Evolutionary conservation across 2,888 invertebrate species (phyloP).

Genomic region (Miltochrista miniata): DNA sequence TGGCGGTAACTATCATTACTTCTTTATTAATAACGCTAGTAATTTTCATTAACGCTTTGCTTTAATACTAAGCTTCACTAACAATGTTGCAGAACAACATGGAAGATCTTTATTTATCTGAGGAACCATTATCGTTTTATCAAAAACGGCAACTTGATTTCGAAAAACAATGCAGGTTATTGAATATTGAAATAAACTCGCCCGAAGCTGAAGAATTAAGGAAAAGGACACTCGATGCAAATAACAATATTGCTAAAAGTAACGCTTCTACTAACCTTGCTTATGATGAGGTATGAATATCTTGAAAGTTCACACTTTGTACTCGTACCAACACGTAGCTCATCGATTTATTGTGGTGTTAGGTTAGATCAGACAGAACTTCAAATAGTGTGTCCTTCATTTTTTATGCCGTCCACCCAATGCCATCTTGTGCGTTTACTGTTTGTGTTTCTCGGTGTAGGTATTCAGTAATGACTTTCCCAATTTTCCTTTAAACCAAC

Average conservation of each 20-base stretch:
- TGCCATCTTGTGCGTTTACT: too few species aligned
- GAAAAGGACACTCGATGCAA: constrained; percentile 55
- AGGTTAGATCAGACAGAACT: too few species aligned
- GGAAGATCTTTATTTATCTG: constrained; percentile 58
- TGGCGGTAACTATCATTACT: constrained; percentile 71
- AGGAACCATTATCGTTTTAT: constrained; percentile 75
- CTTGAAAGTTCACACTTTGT: neutral
- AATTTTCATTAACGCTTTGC: neutral
- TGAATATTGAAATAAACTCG: constrained; percentile 69
- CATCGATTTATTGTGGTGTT: neutral
- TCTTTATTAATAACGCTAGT: neutral
- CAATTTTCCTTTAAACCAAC: too few species aligned
- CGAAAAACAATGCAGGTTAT: constrained; percentile 76
- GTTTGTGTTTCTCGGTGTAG: too few species aligned
- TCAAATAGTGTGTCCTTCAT: too few species aligned
- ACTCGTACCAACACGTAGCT: neutral
- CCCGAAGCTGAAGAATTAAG: constrained; percentile 64
- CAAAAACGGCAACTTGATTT: constrained; percentile 76
- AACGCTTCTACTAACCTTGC: constrained; percentile 57
- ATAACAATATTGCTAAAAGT: constrained; percentile 59
- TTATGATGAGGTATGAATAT: constrained; percentile 46
- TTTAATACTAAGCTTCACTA: constrained; percentile 17
- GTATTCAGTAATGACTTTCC: too few species aligned
- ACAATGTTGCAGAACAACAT: constrained; percentile 61
- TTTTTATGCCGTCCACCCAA: too few species aligned